Percentiles rank a stretch among this genome's conserved stretches.
Evolutionary conservation across 2,797 vertebrate genomes (phyloP).

Genomic region (Tokudaia muenninki): DNA sequence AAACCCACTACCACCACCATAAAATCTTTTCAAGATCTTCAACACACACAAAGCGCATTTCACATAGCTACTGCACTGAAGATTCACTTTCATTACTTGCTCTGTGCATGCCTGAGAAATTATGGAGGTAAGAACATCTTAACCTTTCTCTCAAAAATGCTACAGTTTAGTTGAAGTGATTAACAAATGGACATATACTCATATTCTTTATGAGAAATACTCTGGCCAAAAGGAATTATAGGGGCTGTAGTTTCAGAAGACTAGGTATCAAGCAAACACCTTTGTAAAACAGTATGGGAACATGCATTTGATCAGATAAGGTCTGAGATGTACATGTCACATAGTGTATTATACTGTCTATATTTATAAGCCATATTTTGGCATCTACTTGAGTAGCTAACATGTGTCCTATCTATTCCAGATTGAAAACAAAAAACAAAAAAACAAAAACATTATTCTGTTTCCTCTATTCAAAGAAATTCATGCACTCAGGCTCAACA

Average conservation of each 20-base stretch:
- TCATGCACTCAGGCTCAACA: not conserved
- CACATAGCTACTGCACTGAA: not conserved
- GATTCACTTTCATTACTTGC: not conserved
- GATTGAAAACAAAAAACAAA: not conserved
- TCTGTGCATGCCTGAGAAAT: not conserved
- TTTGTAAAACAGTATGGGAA: conserved; percentile 15
- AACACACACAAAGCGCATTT: not conserved
- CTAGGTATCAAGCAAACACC: not conserved
- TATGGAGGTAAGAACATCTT: not conserved
- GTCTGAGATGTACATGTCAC: conserved; percentile 16
- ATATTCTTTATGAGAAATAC: not conserved
- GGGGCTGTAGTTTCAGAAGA: not conserved
- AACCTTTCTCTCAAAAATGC: not conserved
- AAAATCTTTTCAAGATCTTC: not conserved
- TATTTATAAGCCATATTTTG: conserved; percentile 41
- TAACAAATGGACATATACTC: not conserved
- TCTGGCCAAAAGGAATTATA: not conserved
- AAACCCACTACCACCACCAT: not conserved
- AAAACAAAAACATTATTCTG: not conserved
- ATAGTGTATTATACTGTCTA: not conserved
- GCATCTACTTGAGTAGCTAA: not conserved
- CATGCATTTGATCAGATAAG: not conserved
- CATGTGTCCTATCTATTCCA: not conserved
- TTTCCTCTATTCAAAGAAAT: conserved; percentile 14
- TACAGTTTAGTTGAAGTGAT: not conserved